Conservation (phyloP, 2,888 invertebrate genomes). For the Philereme transversata region DNA sequence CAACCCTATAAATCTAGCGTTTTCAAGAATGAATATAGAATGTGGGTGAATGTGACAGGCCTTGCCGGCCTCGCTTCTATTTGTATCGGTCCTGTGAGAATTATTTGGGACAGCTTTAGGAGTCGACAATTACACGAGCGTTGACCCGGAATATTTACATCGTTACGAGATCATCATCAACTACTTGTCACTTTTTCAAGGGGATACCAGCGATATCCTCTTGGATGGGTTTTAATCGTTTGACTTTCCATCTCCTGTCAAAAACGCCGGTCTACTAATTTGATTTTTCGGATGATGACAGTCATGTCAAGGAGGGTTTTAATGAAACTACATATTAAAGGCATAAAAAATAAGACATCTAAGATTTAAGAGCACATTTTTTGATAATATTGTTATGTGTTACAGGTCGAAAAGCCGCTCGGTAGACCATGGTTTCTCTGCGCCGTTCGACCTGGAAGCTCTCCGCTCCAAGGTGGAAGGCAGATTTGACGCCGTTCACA, state of each 20-base stretch:
- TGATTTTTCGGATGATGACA: too few relatives aligned
- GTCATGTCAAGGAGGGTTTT: too few relatives aligned
- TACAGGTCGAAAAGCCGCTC: constrained; percentile 95
- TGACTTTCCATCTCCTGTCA: constrained; percentile 30
- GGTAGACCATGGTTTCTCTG: constrained; percentile 94
- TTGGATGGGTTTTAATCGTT: constrained; percentile 26
- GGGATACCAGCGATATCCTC: constrained; percentile 6
- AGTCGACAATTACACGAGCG: constrained; percentile 62
- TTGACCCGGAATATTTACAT: constrained; percentile 57
- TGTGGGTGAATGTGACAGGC: constrained; percentile 41
- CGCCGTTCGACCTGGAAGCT: constrained; percentile 93
- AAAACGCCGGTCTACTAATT: too few relatives aligned
- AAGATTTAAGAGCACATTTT: constrained; percentile 5
- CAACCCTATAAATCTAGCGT: constrained; percentile 32
- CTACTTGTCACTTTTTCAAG: constrained; percentile 5
- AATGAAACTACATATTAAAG: too few relatives aligned
- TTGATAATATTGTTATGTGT: constrained; percentile 43
- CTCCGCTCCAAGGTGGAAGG: constrained; percentile 94
- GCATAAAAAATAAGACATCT: too few relatives aligned
- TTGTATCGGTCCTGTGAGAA: constrained; percentile 52
- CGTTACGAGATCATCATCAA: constrained; percentile 26
- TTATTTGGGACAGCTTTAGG: constrained; percentile 65
- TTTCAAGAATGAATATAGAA: constrained; percentile 29
- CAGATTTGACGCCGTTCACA: constrained; percentile 90
- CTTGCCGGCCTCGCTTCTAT: constrained; percentile 46